phyloP scores from a whole-genome alignment of 2,113 vertebrate genomes.

The Bostrychus sinensis region DNA sequence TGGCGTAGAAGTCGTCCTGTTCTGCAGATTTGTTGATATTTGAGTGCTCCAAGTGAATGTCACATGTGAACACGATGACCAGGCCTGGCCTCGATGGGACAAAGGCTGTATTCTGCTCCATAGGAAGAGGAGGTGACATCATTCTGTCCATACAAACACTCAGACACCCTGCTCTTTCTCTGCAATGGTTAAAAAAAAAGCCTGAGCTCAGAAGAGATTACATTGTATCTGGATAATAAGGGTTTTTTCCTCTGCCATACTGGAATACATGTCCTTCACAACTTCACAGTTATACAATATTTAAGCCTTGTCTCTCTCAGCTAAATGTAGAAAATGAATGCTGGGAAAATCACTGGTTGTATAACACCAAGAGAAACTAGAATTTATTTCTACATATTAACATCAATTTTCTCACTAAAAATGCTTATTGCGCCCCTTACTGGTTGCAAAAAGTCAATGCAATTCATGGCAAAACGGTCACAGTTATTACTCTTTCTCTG shows the following conservation, averaged over 20 bases:
- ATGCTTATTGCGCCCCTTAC: neutral
- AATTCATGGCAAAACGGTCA: too few relatives aligned
- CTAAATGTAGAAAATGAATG: conserved; percentile 1
- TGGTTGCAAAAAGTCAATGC: neutral
- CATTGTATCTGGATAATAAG: conserved; percentile 51
- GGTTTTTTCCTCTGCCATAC: conserved; percentile 29
- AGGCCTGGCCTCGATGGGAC: conserved; percentile 61
- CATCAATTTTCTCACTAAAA: neutral
- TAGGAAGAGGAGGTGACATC: conserved; percentile 80
- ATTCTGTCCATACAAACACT: conserved; percentile 69
- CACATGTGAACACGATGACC: conserved; percentile 66
- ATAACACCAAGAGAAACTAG: neutral
- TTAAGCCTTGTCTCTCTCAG: neutral
- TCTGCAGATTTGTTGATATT: conserved; percentile 36
- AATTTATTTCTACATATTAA: neutral
- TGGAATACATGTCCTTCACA: conserved; percentile 6
- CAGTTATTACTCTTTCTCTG: too few relatives aligned
- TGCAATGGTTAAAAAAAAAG: conserved; percentile 30
- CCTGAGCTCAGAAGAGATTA: conserved; percentile 32
- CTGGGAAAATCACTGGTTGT: conserved; percentile 13
- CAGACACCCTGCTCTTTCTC: conserved; percentile 63
- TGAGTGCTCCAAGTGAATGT: conserved; percentile 61
- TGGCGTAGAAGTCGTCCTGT: conserved; percentile 17
- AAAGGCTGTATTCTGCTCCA: conserved; percentile 77
- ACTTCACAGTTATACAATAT: conserved; percentile 24